These are phyloP conservation scores for Pseudeuparius sepicola DNA, from an alignment of 2,888 invertebrate species.

Conservation along the genomic window DNA sequence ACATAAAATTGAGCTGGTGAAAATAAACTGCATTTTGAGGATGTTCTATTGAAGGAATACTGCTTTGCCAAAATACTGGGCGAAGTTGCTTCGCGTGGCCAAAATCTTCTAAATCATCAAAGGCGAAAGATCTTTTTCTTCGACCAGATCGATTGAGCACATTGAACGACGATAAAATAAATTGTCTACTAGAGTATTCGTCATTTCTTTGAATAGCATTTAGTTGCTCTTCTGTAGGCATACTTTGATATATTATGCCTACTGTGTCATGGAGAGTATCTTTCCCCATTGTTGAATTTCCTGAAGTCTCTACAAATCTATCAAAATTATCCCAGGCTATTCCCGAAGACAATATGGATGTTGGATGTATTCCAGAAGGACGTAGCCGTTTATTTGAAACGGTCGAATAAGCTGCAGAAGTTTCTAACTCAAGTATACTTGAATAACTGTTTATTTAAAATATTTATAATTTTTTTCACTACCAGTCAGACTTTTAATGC, in stretches of 20 bases:
- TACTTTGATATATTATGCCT: too few relatives aligned
- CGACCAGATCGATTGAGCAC: too few relatives aligned
- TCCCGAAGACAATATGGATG: slow-evolving; percentile 22
- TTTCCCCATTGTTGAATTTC: too few relatives aligned
- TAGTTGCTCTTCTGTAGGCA: neutral
- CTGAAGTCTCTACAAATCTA: slow-evolving; percentile 24
- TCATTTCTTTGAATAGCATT: neutral
- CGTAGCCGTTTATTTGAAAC: slow-evolving; percentile 18
- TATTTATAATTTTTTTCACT: slow-evolving; percentile 23
- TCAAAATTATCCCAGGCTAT: slow-evolving; percentile 27
- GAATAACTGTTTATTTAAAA: slow-evolving; percentile 19
- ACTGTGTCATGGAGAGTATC: too few relatives aligned
- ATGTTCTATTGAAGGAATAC: neutral
- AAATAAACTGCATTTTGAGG: slow-evolving; percentile 3
- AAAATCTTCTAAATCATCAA: too few relatives aligned
- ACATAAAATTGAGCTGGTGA: neutral
- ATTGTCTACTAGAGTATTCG: too few relatives aligned
- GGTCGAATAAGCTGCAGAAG: slow-evolving; percentile 22
- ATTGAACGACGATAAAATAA: too few relatives aligned
- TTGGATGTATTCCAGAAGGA: slow-evolving; percentile 22
- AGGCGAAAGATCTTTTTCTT: too few relatives aligned
- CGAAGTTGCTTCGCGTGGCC: too few relatives aligned
- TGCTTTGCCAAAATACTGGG: neutral
- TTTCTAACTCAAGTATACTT: slow-evolving; percentile 21
- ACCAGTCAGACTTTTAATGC: slow-evolving; percentile 23